These are phyloP conservation scores for Crenuchus spilurus DNA, from an alignment of 2,797 vertebrate species.

Conservation along the genomic window DNA sequence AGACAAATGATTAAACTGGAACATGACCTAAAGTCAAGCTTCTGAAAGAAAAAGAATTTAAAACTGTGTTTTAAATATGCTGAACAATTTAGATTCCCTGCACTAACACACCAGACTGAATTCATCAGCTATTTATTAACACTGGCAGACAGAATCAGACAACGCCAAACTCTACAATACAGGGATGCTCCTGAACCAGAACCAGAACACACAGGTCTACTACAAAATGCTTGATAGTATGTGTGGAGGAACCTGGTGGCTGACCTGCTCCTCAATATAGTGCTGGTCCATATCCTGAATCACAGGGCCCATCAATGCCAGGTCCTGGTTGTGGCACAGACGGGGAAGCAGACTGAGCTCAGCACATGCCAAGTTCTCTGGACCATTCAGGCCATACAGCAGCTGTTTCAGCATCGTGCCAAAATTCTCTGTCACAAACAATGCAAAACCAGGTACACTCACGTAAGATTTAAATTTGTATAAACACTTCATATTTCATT, in stretches of 20 bases:
- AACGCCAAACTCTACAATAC: too few species aligned
- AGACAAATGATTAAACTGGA: background rate
- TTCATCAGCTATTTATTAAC: too few species aligned
- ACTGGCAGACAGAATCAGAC: too few species aligned
- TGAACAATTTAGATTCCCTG: too few species aligned
- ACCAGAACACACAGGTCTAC: too few species aligned
- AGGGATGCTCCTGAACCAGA: too few species aligned
- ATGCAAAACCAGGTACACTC: conserved; percentile 7
- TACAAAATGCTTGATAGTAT: too few species aligned
- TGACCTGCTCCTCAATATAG: conserved; percentile 91
- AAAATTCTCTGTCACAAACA: conserved; percentile 76
- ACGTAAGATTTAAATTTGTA: background rate
- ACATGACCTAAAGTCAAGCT: background rate
- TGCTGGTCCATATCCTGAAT: conserved; percentile 80
- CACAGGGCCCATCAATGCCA: conserved; percentile 80
- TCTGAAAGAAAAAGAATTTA: too few species aligned
- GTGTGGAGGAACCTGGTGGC: too few species aligned
- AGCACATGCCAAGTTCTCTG: conserved; percentile 79
- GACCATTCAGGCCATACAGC: conserved; percentile 82
- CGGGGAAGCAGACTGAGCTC: conserved; percentile 83
- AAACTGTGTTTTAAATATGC: too few species aligned
- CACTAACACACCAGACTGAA: too few species aligned
- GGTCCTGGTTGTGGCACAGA: conserved; percentile 85
- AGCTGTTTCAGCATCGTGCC: conserved; percentile 85
- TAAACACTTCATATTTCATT: too few species aligned